phyloP scores from a whole-genome alignment of 2,888 invertebrate genomes.

The Antheraea yamamai region DNA sequence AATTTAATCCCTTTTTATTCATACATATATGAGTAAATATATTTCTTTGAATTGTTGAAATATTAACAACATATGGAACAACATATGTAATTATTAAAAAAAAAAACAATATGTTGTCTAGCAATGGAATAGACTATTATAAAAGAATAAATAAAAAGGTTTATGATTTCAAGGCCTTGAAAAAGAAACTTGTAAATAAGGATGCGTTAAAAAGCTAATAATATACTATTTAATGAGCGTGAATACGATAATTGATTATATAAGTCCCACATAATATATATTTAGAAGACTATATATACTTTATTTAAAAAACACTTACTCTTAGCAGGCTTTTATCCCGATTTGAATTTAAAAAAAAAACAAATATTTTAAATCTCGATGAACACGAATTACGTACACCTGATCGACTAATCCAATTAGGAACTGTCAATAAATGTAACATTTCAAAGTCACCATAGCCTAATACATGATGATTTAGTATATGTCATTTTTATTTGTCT shows the following conservation, averaged over 20 bases:
- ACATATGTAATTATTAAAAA: no score
- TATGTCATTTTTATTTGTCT: no score
- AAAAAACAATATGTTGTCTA: no score
- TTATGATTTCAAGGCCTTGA: constrained; percentile 14
- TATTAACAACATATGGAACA: no score
- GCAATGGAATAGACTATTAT: neutral
- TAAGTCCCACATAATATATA: neutral
- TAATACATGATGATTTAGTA: no score
- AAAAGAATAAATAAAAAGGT: neutral
- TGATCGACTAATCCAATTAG: neutral
- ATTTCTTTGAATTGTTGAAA: no score
- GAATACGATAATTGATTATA: constrained; percentile 11
- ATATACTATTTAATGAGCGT: constrained; percentile 1
- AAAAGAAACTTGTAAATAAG: constrained; percentile 5
- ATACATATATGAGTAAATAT: no score
- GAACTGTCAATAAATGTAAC: neutral
- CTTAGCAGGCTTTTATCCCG: neutral
- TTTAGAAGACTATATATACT: neutral
- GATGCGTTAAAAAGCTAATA: constrained; percentile 18
- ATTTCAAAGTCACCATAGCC: no score
- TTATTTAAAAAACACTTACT: neutral
- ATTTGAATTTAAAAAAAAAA: neutral
- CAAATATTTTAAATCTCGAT: neutral
- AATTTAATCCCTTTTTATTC: no score
- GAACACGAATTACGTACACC: neutral